A percentile compares a stretch with the other conserved stretches of the same genome.
These are phyloP conservation scores for Drosophila prosaltans DNA, from an alignment of 1,140 invertebrate species.

Conservation along the genomic window DNA sequence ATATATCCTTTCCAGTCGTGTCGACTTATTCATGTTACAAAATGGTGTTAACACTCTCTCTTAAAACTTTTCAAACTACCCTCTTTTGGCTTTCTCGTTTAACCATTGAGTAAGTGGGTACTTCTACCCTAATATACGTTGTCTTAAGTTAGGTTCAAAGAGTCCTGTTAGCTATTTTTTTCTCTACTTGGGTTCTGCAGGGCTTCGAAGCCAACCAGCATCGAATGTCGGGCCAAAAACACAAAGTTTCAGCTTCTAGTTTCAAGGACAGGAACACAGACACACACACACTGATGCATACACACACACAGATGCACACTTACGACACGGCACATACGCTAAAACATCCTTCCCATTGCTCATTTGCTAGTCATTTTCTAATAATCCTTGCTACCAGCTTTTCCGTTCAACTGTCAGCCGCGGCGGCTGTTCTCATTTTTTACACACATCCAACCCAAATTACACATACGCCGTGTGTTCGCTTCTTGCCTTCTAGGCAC, in stretches of 20 bases:
- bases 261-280: conserved; percentile 40
- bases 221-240: conserved; percentile 30
- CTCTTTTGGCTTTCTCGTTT: neutral
- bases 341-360: conserved; percentile 23
- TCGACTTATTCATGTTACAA: neutral
- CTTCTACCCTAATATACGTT: conserved; percentile 48
- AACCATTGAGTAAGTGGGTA: conserved; percentile 13
- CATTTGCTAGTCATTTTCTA: conserved; percentile 42
- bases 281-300: neutral
- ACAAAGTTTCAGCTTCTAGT: conserved; percentile 43
- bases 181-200: conserved; percentile 13
- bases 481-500: neutral
- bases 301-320: neutral
- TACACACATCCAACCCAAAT: conserved; percentile 34
- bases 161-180: conserved; percentile 21
- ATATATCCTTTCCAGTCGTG: too few species aligned
- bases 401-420: conserved; percentile 35
- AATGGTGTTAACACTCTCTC: neutral
- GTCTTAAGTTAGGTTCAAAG: conserved; percentile 59
- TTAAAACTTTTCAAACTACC: neutral
- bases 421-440: conserved; percentile 58
- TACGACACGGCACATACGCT: conserved; percentile 13
- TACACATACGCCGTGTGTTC: conserved; percentile 54
- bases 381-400: conserved; percentile 54
- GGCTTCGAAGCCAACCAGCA: conserved; percentile 2